Base-by-base conservation (phyloP, 2,113 vertebrate species). In the Calypte anna region DNA sequence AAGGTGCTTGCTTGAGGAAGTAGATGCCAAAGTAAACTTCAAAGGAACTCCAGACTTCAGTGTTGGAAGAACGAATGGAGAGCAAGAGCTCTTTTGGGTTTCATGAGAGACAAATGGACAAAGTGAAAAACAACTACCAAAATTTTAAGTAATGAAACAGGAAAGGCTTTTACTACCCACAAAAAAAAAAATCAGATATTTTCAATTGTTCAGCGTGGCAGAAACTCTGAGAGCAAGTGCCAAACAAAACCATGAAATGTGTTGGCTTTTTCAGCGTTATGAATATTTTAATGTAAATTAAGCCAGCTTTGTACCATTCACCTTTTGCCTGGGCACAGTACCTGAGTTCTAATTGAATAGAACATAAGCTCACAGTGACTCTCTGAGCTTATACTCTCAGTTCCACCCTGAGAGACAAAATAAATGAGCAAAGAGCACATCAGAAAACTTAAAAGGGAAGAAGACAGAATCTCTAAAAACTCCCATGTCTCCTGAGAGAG, bases 1-100 rank as follows among this genome's bases (percentile, higher is more conserved):
- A 94, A 97, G 94, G 94, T 96, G 94, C 94, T 96, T 96, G 95
- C 94, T 96, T 96, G 96, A 97, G 95, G 96, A 97, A 93, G 96
- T 96, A 96, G 94, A 97, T 97, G 94, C 95, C 95, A 96, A 95
- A 96, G 96, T 94, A 95, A 94, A 95, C 67, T 81, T 91, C 44
- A 95, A n/a, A 93, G 88, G 64, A 96, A 88, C 76, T 96, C 90
- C 83, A 86, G 90, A 90, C 88, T 96, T 93, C 93, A 88, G 58
- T 90, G 90, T 90, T 93, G 92, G 66, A 91, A 93, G 68, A 88
- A 91, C 59, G 53, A 91, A 81, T 6, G 28, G 88, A 75, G 88
- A 75, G 82, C 69, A 28, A 69, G 58, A 59, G 69, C 86, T 96
- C 91, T 94, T 62, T 93, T 94, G 92, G 92, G 93, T 93, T 97